Base-by-base conservation (phyloP, 2,797 vertebrate species). In the Oophaga sylvatica region DNA sequence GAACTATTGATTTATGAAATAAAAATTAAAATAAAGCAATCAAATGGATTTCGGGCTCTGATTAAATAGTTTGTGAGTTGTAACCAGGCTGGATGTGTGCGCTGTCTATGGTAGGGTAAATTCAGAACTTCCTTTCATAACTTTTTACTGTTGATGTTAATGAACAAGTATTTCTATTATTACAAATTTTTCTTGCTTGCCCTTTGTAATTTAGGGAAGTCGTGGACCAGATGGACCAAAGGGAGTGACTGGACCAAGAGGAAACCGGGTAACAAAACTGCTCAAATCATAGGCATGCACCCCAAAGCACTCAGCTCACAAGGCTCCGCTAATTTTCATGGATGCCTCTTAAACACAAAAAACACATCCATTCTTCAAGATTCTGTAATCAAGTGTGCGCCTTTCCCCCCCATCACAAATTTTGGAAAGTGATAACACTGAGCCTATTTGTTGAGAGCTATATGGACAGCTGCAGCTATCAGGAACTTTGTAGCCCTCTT, bases 221-320 rank as follows among this genome's bases (percentile, higher is more conserved):
- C 94, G 93, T 89, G 97, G 97, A 91, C 87, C 92, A 0, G 95
- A 96, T 57, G 97, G 97, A 83, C 93, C 90, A 0, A 92, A 86
- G 16, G 97, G 97, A 81, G 92, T 90, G 65, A 90, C 91, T 48
- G 97, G 97, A 92, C 89, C 91, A 0, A 94, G 95, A 90, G 97
- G 97, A 81, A 93, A 90, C 71, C 94, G 94, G 96, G 97, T 97
- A 95, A 93, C 60, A 67, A 22, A 71, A 71, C n/a, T 53, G 41
- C 13, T 29, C 26, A 29, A 65, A 8, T 22, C 1, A 26, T 26
- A 26, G 8, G n/a, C 10, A 11, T 26, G 10, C 7, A 65, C 9
- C 62, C 22, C 22, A 65, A 7, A 26, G 62, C 62, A 5, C 22
- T n/a, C 22, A 22, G 62, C 19, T 1, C 7, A 65, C 7, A 11